Base-by-base conservation (phyloP, 2,113 vertebrate genomes). In the Lepidothrix coronata region DNA sequence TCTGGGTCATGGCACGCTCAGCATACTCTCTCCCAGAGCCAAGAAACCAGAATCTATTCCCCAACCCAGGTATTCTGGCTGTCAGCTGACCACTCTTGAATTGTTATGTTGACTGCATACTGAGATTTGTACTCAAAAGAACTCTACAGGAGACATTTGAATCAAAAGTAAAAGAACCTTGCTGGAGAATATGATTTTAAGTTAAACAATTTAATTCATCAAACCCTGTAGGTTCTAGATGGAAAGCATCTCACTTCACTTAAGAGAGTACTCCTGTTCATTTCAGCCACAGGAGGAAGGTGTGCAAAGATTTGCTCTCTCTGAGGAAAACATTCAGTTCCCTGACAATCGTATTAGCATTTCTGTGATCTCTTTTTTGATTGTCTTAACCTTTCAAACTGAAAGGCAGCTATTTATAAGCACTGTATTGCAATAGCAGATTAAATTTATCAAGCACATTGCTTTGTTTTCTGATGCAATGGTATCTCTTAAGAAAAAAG, bases 21-120 rank as follows among this genome's bases (percentile, higher is more conserved):
- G 91, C 97, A 96, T 65, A 96, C 95, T 93, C 94, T 97, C 97
- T 97, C 97, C 92, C 97, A 97, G 97, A 97, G 94, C 93, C 97
- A 97, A 95, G 97, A 97, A 94, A 97, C 94, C 97, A 96, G 97
- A 97, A 94, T 97, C 97, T 97, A 96, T 97, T 97, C 97, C 97
- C 97, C 96, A 95, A 96, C 96, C 85, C 97, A 98, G 97, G 97
- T 98, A 98, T 97, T 98, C 97, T 96, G 94, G 96, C 96, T 97
- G 96, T 96, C 95, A 97, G 90, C 55, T 97, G 94, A 96, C 89
- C 88, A 96, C 75, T 91, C 77, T 96, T 97, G 91, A 95, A 94
- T 96, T 97, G 87, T 97, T 92, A 58, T 97, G 72, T 97, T 96
- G 96, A 80, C 67, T 95, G 96, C 81, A 41, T 96, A 81, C 70